Percentiles rank a stretch among this genome's conserved stretches.
These are phyloP conservation scores for Aurelia coerulea DNA, from an alignment of 30 jellyfish, hydroid and myxozoan genomes.

Conservation along the genomic window DNA sequence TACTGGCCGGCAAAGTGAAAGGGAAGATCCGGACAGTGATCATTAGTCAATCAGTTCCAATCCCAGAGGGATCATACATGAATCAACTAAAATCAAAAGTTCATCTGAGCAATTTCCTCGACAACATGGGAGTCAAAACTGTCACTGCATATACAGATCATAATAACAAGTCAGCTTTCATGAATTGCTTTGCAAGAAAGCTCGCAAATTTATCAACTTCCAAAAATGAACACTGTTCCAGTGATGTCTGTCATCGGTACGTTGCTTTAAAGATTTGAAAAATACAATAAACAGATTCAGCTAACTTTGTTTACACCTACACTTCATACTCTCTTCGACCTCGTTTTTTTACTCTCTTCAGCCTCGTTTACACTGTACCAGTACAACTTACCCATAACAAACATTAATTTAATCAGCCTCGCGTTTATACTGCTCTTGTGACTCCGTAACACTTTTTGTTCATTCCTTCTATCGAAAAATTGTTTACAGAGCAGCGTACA, in stretches of 20 bases:
- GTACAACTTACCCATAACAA: no score
- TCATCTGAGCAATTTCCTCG: conserved; percentile 41
- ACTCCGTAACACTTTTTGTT: no score
- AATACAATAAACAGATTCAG: no score
- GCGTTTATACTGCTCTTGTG: no score
- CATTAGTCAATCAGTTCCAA: conserved; percentile 66
- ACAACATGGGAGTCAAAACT: conserved; percentile 63
- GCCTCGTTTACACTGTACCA: no score
- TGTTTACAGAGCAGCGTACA: no score
- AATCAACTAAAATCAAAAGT: conserved; percentile 56
- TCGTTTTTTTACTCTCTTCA: no score
- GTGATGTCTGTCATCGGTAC: conserved; percentile 81
- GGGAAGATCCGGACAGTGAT: conserved; percentile 69
- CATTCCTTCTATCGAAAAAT: no score
- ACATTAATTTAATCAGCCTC: no score
- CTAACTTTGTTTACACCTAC: no score
- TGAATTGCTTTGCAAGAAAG: conserved; percentile 53
- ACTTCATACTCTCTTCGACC: no score
- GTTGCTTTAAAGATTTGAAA: background rate
- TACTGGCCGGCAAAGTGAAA: conserved; percentile 60
- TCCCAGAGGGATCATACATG: conserved; percentile 66
- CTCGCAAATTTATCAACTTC: conserved; percentile 9
- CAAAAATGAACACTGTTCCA: conserved; percentile 59
- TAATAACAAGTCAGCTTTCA: background rate
- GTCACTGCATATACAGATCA: conserved; percentile 61